Evolutionary conservation across 2,888 invertebrate genomes (phyloP), one percentile per base, ranked within the genome.

Genomic region (Acheta domesticus): DNA sequence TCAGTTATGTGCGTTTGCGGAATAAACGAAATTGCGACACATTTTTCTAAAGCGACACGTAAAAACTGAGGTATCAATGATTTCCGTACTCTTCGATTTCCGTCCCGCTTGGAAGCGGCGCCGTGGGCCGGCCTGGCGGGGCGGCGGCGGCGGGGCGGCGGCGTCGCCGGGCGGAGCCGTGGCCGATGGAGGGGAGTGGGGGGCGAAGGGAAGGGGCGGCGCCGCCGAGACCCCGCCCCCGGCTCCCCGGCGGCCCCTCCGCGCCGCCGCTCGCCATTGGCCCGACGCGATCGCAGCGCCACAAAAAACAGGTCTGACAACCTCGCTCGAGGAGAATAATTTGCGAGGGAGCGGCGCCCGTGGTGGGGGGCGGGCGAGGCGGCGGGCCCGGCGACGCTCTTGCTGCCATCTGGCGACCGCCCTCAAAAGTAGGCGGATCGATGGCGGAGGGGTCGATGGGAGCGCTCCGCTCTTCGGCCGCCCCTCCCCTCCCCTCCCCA

Each of bases 291-390:
- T n/a, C 62, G 62, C 62, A 62, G 62, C 62, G n/a, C 62, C 14
- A 14, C 14, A 62, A 62, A 62, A 62, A 62, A 62, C 62, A 11
- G 62, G 62, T 62, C 62, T 62, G 62, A 62, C 62, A 62, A 62
- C 62, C 62, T n/a, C 62, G 62, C 62, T 62, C 62, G n/a, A 62
- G 62, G n/a, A 62, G 62, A 62, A 62, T 62, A 62, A 62, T 62
- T 62, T 62, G 62, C 62, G 62, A n/a, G 62, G 62, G 5, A 62
- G 62, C 62, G 62, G 1, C 16, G n/a, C 12, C 62, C 62, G 62
- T 62, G 62, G n/a, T 62, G 62, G 14, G 62, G 62, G 62, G 4
- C 16, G 62, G 62, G 4, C 2, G 62, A n/a, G 62, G n/a, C 14
- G 62, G 62, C 14, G 62, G n/a, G 2, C 23, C 23, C 62, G 14